A percentile compares a stretch with the other conserved stretches of the same genome.
Conservation (phyloP, 2,888 invertebrate genomes). For the Xylophagus ater region DNA sequence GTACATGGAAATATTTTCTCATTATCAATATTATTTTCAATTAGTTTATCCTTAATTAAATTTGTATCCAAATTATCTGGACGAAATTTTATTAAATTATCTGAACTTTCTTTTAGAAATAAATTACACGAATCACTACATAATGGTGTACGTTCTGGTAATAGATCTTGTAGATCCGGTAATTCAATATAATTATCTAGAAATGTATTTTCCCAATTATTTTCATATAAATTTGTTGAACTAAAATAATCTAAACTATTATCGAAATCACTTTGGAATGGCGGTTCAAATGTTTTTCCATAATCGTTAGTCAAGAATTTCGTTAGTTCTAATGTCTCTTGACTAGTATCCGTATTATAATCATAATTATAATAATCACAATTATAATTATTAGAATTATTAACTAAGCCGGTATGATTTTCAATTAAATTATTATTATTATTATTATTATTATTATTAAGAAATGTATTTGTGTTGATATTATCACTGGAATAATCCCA, state of each 20-base stretch:
- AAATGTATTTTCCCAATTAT: slow-evolving; percentile 34
- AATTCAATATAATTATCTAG: slow-evolving; percentile 35
- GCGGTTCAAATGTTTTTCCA: slow-evolving; percentile 15
- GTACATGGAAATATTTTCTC: slow-evolving; percentile 49
- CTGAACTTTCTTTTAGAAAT: slow-evolving; percentile 41
- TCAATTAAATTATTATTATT: slow-evolving; percentile 2
- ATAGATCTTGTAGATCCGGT: slow-evolving; percentile 30
- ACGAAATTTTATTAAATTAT: slow-evolving; percentile 28
- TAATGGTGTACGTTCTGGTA: slow-evolving; percentile 45
- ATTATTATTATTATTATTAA: not conserved
- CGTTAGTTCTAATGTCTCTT: slow-evolving; percentile 9
- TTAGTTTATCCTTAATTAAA: no score
- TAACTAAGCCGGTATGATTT: no score
- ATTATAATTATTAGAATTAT: slow-evolving; percentile 13
- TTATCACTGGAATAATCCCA: slow-evolving; percentile 12
- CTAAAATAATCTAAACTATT: slow-evolving; percentile 15
- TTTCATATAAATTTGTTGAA: not conserved
- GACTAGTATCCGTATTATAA: no score
- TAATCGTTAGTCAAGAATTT: slow-evolving; percentile 10
- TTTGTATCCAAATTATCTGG: slow-evolving; percentile 1
- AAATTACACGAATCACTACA: slow-evolving; percentile 46
- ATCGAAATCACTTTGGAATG: slow-evolving; percentile 13
- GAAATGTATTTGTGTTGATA: not conserved
- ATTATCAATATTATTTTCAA: slow-evolving; percentile 1
- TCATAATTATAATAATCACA: slow-evolving; percentile 18